Base-by-base conservation (phyloP, 2,113 vertebrate species). In the Malurus melanocephalus region DNA sequence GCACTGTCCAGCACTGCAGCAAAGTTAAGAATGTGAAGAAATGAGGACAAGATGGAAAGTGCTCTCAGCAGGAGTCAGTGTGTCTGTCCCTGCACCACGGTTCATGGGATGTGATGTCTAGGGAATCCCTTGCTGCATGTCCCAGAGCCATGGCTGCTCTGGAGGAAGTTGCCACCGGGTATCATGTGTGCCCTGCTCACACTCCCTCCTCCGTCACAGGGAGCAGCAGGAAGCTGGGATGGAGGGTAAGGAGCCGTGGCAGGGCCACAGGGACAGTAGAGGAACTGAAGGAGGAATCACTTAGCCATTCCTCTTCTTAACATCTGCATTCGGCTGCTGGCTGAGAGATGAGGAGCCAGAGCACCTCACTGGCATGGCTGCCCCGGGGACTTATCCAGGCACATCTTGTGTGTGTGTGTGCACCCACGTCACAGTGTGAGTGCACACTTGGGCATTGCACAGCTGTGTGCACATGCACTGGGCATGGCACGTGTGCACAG, bases 61-160 rank as follows among this genome's bases (percentile, higher is more conserved):
- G 4, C 22, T 69, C 12, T 40, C n/a, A 55, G 16, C 65, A 30
- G 27, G 35, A 55, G 23, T 14, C 0, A 0, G 4, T 22, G 22
- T 51, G 49, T 49, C 76, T 73, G 46, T 32, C 20, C 56, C 24
- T 32, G n/a, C n/a, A 49, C n/a, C 3, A 20, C 0, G 1, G 52
- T 23, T 61, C 24, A 17, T 0, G 0, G 55, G 33, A 57, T 23
- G 42, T 7, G 43, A 20, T 38, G 26, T 13, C 76, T 64, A 45
- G 46, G 12, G 59, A 35, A 71, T 49, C 20, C 30, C 60, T 74
- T 0, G 0, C 45, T 87, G 80, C 23, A 1, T 7, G 27, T 56
- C 20, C 38, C 51, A 1, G 2, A 12, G 61, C 19, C 40, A 45
- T 5, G 0, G 33, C 53, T 81, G 46, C 42, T 51, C 71, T 20